A percentile compares a stretch with the other conserved stretches of the same genome.
phyloP scores from a whole-genome alignment of 2,797 vertebrate species.

The Malacoctenus gilli region DNA sequence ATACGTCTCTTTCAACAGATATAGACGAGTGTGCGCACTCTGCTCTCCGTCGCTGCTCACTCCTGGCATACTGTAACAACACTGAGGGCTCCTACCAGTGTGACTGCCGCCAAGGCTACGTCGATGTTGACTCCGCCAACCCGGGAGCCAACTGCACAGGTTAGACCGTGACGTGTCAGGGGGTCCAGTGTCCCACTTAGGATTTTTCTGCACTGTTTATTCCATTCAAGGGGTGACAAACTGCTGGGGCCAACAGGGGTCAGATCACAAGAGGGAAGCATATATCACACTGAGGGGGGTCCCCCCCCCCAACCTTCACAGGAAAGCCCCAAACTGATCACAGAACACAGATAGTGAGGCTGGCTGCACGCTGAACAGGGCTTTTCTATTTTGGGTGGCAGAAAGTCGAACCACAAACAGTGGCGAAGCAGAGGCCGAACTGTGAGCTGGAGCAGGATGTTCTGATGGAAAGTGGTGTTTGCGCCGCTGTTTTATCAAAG shows the following conservation, averaged over 20 bases:
- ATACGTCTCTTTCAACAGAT: conserved; percentile 61
- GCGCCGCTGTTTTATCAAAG: too few species aligned
- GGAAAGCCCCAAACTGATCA: conserved; percentile 14
- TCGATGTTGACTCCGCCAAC: conserved; percentile 52
- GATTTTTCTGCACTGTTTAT: too few species aligned
- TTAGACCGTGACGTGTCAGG: conserved; percentile 36
- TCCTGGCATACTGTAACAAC: conserved; percentile 70
- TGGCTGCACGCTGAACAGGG: neutral
- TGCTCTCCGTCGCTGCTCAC: conserved; percentile 68
- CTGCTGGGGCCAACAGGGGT: too few species aligned
- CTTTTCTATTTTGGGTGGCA: neutral
- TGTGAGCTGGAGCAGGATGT: too few species aligned
- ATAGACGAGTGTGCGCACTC: conserved; percentile 74
- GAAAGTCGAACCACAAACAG: neutral
- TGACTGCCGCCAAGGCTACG: conserved; percentile 63
- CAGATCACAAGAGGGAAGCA: too few species aligned
- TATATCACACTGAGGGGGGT: conserved; percentile 5
- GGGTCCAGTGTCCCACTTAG: too few species aligned
- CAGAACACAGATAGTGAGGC: neutral
- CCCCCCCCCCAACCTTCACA: conserved; percentile 2
- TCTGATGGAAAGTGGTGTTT: too few species aligned
- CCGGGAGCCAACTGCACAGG: conserved; percentile 69
- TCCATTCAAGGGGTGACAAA: too few species aligned
- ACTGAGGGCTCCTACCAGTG: conserved; percentile 76
- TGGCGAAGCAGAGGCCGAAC: too few species aligned